Percentiles rank a stretch among this genome's conserved stretches.
phyloP scores from a whole-genome alignment of 2,888 invertebrate species.

The Anoplius nigerrimus region DNA sequence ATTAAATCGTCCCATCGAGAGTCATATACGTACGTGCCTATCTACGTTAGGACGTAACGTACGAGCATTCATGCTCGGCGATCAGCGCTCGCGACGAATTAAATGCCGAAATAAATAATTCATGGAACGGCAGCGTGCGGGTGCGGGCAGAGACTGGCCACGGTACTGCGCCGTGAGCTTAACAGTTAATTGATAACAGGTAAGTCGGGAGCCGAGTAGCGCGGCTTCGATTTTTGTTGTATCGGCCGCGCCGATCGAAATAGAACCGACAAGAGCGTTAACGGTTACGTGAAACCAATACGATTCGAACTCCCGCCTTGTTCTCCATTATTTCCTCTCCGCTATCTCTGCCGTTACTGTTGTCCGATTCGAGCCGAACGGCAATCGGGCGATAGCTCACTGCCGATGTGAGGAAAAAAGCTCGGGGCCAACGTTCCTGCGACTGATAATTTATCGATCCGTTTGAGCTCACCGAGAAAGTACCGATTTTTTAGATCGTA shows the following conservation, averaged over 20 bases:
- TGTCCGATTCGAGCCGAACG: too few relatives aligned
- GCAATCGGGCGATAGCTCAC: too few relatives aligned
- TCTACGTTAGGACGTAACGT: conserved; percentile 22
- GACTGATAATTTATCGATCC: too few relatives aligned
- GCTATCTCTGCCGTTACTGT: too few relatives aligned
- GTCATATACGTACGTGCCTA: background rate
- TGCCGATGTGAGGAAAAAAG: too few relatives aligned
- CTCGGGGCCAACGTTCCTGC: too few relatives aligned
- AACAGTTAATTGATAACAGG: conserved; percentile 60
- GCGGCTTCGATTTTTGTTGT: conserved; percentile 50
- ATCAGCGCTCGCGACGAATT: conserved; percentile 42
- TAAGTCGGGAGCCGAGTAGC: conserved; percentile 38
- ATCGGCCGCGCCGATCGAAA: conserved; percentile 47
- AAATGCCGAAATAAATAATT: conserved; percentile 49
- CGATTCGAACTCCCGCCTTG: conserved; percentile 8
- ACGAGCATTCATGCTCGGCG: conserved; percentile 36
- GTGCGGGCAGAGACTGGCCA: conserved; percentile 31
- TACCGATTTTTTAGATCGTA: too few relatives aligned
- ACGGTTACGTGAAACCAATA: conserved; percentile 52
- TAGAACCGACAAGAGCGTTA: conserved; percentile 49
- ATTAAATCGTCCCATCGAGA: background rate
- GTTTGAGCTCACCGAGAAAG: too few relatives aligned
- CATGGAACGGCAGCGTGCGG: conserved; percentile 40
- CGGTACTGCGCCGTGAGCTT: conserved; percentile 40
- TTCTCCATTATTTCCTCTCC: background rate